Evolutionary conservation across 2,888 invertebrate genomes (phyloP), one percentile per base, ranked within the genome.

Genomic region (Corbicula japonica): DNA sequence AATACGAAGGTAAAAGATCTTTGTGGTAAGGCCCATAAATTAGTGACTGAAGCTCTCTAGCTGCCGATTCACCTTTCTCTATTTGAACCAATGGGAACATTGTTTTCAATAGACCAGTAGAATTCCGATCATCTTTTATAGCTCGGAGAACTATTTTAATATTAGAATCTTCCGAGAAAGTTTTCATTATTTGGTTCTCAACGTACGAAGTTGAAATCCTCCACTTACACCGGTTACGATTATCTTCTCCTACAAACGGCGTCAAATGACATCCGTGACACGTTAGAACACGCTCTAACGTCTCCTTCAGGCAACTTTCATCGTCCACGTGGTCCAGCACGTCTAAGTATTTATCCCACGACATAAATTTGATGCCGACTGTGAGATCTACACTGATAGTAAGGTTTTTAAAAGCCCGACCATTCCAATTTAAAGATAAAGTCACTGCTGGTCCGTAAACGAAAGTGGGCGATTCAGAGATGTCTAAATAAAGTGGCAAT

Each of bases 131-230:
- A 38, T 60, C 2, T 35, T 60, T 60, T 26, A 60, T 10, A 23
- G 38, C 35, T 5, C 60, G n/a, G 10, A 60, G 35, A 1, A 38
- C 35, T 6, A 38, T 35, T 15, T 60, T 60, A 23, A 60, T 23
- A 23, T 60, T 60, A 3, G 60, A 35, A 6, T 38, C 38, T 12
- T 34, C 8, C 10, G 21, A 8, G 26, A 60, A 60, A 23, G 38
- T 60, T 35, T 32, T 21, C 62, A 62, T 62, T 23, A 62, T 30
- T n/a, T 21, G 8, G 21, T 62, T 26, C 21, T 62, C 62, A 4
- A 30, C 48, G 30, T 46, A 62, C n/a, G 62, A 62, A n/a, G 58
- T 58, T n/a, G 58, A 58, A 3, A 62, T n/a, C n/a, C 62, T 46
- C 62, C 62, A 62, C 21, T 46, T 44, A 18, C 44, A 44, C 4